Conservation (phyloP, 1,140 invertebrate genomes). For the Phymorhynchus buccinoides region DNA sequence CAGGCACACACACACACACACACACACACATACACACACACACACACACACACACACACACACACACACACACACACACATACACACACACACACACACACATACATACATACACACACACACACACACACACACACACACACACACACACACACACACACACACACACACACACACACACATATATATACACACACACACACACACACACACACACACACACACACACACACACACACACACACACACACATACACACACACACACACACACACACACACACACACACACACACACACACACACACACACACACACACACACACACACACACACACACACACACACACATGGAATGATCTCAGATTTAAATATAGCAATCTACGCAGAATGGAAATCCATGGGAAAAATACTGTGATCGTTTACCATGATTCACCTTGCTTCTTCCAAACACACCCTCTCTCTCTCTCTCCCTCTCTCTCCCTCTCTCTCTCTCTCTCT, state of each 20-base stretch:
- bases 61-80: not conserved
- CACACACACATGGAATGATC: too few species aligned
- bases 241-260: not conserved
- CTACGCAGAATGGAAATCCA: too few species aligned
- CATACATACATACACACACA: constrained; percentile 20
- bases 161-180: not conserved
- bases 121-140: constrained; percentile 8
- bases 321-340: too few species aligned
- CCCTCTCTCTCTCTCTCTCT: not conserved
- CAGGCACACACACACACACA: not conserved
- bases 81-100: not conserved
- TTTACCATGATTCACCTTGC: too few species aligned
- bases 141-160: not conserved
- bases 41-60: not conserved
- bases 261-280: too few species aligned
- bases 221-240: not conserved
- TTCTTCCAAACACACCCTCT: too few species aligned
- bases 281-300: too few species aligned
- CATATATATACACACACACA: not conserved
- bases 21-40: not conserved
- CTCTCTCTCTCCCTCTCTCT: too few species aligned
- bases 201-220: not conserved
- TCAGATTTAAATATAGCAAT: too few species aligned
- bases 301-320: too few species aligned
- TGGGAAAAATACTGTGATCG: too few species aligned